phyloP scores from a whole-genome alignment of 2,797 vertebrate species.

The Eleutherodactylus coqui region DNA sequence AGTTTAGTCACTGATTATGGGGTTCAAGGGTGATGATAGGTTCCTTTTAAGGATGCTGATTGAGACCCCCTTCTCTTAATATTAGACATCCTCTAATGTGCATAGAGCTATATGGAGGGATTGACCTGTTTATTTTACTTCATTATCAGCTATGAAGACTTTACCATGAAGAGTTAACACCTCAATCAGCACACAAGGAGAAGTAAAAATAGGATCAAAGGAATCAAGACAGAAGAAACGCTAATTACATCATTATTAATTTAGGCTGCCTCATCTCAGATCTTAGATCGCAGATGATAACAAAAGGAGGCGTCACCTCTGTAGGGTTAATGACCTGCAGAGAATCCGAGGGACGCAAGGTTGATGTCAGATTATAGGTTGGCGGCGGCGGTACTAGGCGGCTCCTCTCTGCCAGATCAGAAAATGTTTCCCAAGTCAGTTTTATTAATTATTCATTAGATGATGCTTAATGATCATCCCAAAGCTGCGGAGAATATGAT shows the following conservation, averaged over 20 bases:
- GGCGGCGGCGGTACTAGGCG: too few species aligned
- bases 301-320: not conserved
- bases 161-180: not conserved
- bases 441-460: not conserved
- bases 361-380: not conserved
- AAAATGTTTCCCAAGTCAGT: too few species aligned
- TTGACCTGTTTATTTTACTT: not conserved
- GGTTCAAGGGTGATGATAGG: too few species aligned
- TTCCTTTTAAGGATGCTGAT: too few species aligned
- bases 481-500: not conserved
- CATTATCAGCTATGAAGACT: not conserved
- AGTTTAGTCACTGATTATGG: too few species aligned
- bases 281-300: not conserved
- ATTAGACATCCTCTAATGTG: not conserved
- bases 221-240: slow-evolving; percentile 3
- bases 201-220: slow-evolving; percentile 38
- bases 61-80: not conserved
- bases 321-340: not conserved
- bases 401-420: not conserved
- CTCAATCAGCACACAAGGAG: not conserved
- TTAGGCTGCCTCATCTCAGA: not conserved
- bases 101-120: not conserved
- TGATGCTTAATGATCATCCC: not conserved
- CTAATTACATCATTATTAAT: slow-evolving; percentile 40
- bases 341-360: too few species aligned